Evolutionary conservation across 2,797 vertebrate species (phyloP), one percentile per base, ranked within the genome.

Genomic region (Halcyon chelicuti): DNA sequence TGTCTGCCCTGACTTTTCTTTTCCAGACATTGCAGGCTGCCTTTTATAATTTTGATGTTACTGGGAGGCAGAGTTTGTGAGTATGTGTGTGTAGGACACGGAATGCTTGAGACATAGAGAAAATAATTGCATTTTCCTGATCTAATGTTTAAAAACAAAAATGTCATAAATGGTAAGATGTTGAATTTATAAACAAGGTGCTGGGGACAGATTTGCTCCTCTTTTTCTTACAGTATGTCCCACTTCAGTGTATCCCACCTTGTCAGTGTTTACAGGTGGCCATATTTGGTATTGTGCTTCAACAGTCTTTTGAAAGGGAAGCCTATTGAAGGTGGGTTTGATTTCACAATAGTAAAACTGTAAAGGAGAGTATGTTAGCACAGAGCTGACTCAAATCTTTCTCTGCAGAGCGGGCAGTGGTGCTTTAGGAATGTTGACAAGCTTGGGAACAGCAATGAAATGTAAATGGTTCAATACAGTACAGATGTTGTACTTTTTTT

Each of bases 391-490:
- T 78, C 42, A 94, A 87, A 70, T 54, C 76, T 55, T 65, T 65
- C 87, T 94, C 52, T 29, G 54, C 74, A 91, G 75, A 95, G 84
- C 90, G 68, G 40, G 83, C 90, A 71, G 40, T 3, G 54, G 21
- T 25, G 67, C 63, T 90, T 76, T 67, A 70, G 71, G 58, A 81
- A 44, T n/a, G 35, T 20, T 89, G 88, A 91, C 84, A 71, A 61
- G 39, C 42, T 75, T 66, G 57, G 73, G 73, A 94, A 81, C 33
- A 54, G 57, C 47, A 85, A 81, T 70, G 76, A 96, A 82, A 94
- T 75, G 67, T 80, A 90, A 84, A 96, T 35, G 86, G 58, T 85
- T 58, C 60, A 89, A 55, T 25, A 78, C 13, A 55, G 68, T 93
- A 90, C 74, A 39, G 40, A 31, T 81, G 67, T 78, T 95, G n/a